Base-by-base conservation (phyloP, 2,113 vertebrate species). In the Zeus faber region DNA sequence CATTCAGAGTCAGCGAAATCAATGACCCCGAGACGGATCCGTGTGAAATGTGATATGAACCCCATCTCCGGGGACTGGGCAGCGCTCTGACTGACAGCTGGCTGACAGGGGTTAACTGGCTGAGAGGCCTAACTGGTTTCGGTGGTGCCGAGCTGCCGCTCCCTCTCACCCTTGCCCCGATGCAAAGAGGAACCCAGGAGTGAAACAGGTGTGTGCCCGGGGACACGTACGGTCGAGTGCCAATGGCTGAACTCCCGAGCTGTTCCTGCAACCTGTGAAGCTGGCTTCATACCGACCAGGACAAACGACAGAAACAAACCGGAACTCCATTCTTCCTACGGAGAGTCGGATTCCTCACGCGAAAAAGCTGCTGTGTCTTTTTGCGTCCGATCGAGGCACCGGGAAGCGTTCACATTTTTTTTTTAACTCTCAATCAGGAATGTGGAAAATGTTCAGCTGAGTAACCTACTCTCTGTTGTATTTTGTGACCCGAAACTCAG, bases 11-110 rank as follows among this genome's bases (percentile, higher is more conserved):
- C 70, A 60, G 69, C 79, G 62, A 83, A 84, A 84, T 76, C 75
- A 59, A 75, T 55, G 73, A 78, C 58, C 65, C 31, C 3, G 23
- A 51, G 76, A 71, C 62, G 66, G 77, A 67, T 62, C 53, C 58
- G 50, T 75, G 74, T 70, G 76, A 79, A 78, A 80, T 81, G 71
- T 79, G 77, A 80, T 74, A 80, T 54, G 71, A 80, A 61, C 44
- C 16, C 35, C 43, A 27, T 31, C 62, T 45, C 31, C 14, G 40
- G 56, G 75, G 72, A 68, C 24, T 43, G 7, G 17, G 23, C 23
- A 1, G 16, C 16, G 25, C 37, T 53, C 26, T 16, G 68, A 60
- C 27, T 73, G 76, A 76, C 76, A 64, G 67, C 26, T 75, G 76
- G 67, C 26, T 75, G 76, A 72, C 76, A 60, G 65, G 54, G 65